Base-by-base conservation (phyloP, 2,113 vertebrate genomes). In the Eonycteris spelaea region DNA sequence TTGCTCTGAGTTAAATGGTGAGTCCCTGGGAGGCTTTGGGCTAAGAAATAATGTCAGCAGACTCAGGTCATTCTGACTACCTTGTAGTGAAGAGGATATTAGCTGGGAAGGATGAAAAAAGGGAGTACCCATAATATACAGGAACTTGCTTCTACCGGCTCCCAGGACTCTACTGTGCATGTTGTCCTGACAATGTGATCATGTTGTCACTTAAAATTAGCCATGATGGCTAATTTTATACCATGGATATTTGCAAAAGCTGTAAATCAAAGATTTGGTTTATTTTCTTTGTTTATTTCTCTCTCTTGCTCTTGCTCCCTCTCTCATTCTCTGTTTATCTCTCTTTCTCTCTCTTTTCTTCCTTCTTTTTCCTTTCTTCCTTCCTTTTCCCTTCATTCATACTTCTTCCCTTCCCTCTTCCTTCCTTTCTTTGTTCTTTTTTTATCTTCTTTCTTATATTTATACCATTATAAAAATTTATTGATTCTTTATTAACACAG, bases 301-400 rank as follows among this genome's bases (percentile, higher is more conserved):
- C 6, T 51, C 16, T 86, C 19, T 40, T n/a, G 24, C 16, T 35
- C 51, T 57, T 55, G n/a, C 19, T 19, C 35, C 3, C 43, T 0
- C 35, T 43, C 13, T 22, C 22, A 7, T 13, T 68, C 5, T 43
- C 5, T 45, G 16, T 51, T 19, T 53, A 28, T 74, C 61, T 55
- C 63, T 16, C 45, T 93, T 9, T 12, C 35, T 43, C 5, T 6
- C 35, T 43, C 5, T 6, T 51, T 90, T 86, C 18, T 61, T 15
- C 33, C 2, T 2, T 3, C 21, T 18, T 5, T 7, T 7, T 30
- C 28, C 18, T 3, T 43, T 4, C 28, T 82, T 40, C 0, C 0
- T 75, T 77, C 79, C 13, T 30, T 73, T 7, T 79, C 51, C 67
- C 75, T 30, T 9, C 14, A 2, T 28, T 5, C 68, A 21, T 61